Evolutionary conservation across 2,888 invertebrate genomes (phyloP).

Genomic region (Limnephilus auricula): DNA sequence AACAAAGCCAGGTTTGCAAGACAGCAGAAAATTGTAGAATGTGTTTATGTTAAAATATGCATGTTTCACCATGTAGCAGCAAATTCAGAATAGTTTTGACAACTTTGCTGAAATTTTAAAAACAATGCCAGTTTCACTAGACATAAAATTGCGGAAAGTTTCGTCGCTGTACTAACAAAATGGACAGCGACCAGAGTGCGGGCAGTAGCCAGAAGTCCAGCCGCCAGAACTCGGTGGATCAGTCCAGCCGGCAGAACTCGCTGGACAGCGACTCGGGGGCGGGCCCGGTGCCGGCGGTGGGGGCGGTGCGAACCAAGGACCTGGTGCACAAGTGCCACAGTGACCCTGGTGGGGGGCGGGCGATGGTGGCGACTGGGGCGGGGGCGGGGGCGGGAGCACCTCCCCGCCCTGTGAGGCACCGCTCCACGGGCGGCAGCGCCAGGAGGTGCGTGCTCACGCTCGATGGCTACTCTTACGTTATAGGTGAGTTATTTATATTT

Average conservation of each 20-base stretch:
- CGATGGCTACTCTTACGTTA: constrained; percentile 92
- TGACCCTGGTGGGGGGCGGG: constrained; percentile 79
- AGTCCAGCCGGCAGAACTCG: constrained; percentile 57
- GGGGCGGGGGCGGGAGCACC: constrained; percentile 67
- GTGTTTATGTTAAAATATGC: not conserved
- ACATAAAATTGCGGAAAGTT: not conserved
- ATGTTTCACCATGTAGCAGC: no score
- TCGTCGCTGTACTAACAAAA: constrained; percentile 4
- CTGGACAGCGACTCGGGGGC: constrained; percentile 49
- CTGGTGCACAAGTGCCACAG: constrained; percentile 83
- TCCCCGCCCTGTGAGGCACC: constrained; percentile 72
- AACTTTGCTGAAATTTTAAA: no score
- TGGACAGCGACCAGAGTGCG: constrained; percentile 59
- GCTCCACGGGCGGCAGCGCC: constrained; percentile 78
- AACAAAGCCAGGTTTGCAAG: not conserved
- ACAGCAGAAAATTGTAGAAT: not conserved
- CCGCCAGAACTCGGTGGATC: constrained; percentile 59
- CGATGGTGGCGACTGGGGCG: constrained; percentile 68
- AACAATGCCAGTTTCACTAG: not conserved
- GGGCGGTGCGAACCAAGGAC: constrained; percentile 77
- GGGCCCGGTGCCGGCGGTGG: constrained; percentile 67
- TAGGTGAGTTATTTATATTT: constrained; percentile 80
- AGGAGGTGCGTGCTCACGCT: constrained; percentile 90
- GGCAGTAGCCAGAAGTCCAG: constrained; percentile 60
- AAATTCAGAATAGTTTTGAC: no score